Base-by-base conservation (phyloP, 2,888 invertebrate genomes). In the Siphonodentalium dalli region DNA sequence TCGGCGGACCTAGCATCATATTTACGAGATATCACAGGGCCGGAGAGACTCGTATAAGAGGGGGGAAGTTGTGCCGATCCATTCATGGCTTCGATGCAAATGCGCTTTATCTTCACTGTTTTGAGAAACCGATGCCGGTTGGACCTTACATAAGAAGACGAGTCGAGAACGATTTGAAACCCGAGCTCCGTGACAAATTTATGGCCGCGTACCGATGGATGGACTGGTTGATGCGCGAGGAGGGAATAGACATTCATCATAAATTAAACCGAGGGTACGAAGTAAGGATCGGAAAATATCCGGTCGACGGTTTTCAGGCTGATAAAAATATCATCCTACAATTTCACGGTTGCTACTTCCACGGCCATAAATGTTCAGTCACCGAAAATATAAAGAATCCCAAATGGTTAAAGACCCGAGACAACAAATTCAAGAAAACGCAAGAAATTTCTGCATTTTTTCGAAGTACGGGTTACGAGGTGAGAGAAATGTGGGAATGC, bases 51-150 rank as follows among this genome's bases (percentile, higher is more conserved):
- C n/a, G 7, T n/a, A 53, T 63, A 0, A n/a, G 61, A 24, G 50
- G 43, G 7, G 5, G 35, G 54, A 4, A n/a, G n/a, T n/a, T n/a
- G n/a, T n/a, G n/a, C n/a, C n/a, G n/a, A n/a, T n/a, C n/a, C n/a
- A 57, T 61, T 33, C 43, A 58, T 5, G 58, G 58, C 1, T 63
- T 52, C 29, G 58, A 63, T 37, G 61, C 58, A 27, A 61, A 61
- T 48, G 58, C 63, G 7, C 40, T 63, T 2, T 60, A 63, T 34
- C 33, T 60, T 4, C 35, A 48, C 24, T 52, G 50, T n/a, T 55
- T 60, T 23, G 58, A 51, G n/a, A 35, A 63, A 28, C 45, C 50
- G 7, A 59, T 63, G 60, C 61, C 63, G 2, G 47, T 42, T 5
- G 61, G 63, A 23, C 40, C 46, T 11, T 61, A 55, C 23, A 29